Evolutionary conservation across 2,113 vertebrate species (phyloP), one percentile per base, ranked within the genome.

Genomic region (Zootoca vivipara): DNA sequence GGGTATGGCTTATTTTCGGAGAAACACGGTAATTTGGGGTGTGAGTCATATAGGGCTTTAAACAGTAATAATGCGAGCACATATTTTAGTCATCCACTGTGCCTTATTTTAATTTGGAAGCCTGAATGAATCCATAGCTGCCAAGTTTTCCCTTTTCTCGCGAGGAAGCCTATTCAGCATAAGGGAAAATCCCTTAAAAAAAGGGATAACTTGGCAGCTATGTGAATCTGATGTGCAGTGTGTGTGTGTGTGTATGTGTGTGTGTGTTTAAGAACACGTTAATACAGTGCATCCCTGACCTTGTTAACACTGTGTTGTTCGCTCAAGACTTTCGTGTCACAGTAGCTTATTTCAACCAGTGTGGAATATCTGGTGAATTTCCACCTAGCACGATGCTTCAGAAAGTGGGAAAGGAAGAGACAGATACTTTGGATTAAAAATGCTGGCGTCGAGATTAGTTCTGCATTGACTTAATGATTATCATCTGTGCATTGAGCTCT

Each of bases 401-500:
- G 52, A 46, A 46, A 33, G n/a, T 72, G 70, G 80, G 64, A 42
- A 79, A 74, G 40, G 78, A 30, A 73, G 24, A 84, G 42, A 74
- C n/a, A 70, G 62, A 78, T 83, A 72, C 62, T 40, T 62, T 87
- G 70, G 78, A 82, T 85, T 72, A 83, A 56, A 85, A 78, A 40
- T 33, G 42, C 83, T 86, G 83, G 70, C 10, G 12, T 33, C 12
- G 26, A 86, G 58, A 70, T 83, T 83, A 30, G 30, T 83, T 82
- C 35, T 56, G 33, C 62, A 86, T 70, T 70, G 86, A 79, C 18
- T 86, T 85, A 83, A 92, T 70, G 10, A 78, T 89, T 40, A 69
- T 79, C 62, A 90, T 83, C 85, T 82, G 46, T 77, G 38, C 26
- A 52, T 40, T 46, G 62, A n/a, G 46, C 64, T 78, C 38, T 64